phyloP scores from a whole-genome alignment of 2,113 vertebrate genomes.

The Helogale parvula region DNA sequence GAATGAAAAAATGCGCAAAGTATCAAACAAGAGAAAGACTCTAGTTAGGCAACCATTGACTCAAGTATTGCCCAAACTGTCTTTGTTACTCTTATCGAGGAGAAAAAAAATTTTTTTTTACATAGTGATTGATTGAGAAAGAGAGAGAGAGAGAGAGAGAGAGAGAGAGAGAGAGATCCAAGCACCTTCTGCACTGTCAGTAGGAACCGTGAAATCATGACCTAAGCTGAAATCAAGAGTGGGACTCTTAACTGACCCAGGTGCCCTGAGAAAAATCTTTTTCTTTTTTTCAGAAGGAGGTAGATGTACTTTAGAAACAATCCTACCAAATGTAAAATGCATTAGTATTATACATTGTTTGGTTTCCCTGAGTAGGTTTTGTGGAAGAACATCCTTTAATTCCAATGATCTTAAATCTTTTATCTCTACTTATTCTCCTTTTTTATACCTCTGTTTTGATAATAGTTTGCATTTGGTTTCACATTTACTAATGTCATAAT shows the following conservation, averaged over 20 bases:
- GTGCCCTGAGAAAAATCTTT: too few species aligned
- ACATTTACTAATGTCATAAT: neutral
- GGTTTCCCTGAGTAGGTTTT: neutral
- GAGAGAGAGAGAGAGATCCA: too few species aligned
- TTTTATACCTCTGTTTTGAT: neutral
- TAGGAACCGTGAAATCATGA: too few species aligned
- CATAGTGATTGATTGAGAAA: too few species aligned
- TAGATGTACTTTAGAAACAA: neutral
- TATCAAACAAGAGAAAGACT: neutral
- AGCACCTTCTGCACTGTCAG: too few species aligned
- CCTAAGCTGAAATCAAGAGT: too few species aligned
- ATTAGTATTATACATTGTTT: neutral
- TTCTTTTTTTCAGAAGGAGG: neutral
- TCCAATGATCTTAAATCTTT: neutral
- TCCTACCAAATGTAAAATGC: neutral
- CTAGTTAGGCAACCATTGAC: neutral
- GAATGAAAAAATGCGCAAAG: neutral
- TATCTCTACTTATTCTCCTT: neutral
- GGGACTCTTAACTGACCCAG: too few species aligned
- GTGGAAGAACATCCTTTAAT: neutral
- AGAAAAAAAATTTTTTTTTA: neutral
- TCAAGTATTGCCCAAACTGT: neutral
- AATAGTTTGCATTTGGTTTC: neutral
- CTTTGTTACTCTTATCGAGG: neutral
- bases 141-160: too few species aligned